Base-by-base conservation (phyloP, 2,797 vertebrate species). In the Alosa sapidissima region DNA sequence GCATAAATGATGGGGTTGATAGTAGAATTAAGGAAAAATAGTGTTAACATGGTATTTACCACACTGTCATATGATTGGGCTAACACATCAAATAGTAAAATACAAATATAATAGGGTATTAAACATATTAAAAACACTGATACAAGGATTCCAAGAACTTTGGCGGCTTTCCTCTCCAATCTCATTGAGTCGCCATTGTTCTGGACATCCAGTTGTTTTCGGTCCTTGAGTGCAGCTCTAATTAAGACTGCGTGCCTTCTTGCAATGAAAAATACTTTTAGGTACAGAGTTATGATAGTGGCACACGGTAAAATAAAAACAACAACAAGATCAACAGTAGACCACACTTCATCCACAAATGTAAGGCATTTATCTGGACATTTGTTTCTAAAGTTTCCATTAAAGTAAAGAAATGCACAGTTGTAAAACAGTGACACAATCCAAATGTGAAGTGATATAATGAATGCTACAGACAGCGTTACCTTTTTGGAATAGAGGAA, bases 251-350 rank as follows among this genome's bases (percentile, higher is more conserved):
- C 58, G 51, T 83, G 82, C 58, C 82, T 83, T 72, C 47, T 83
- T 68, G 82, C 82, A 33, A 83, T 65, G 28, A 65, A 14, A 49
- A 83, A 62, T 5, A 83, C 65, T 33, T 83, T 83, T 49, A 48
- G 45, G 58, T 83, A 83, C 41, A 83, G 19, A 33, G n/a, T 14
- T 0, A 83, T 60, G 33, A 83, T 83, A 16, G 65, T 65, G n/a
- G 65, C 21, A 36, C 83, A 84, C 11, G 86, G 83, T 21, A 84
- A 11, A 3, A 87, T 62, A 10, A 85, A 87, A 55, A 75, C 81
- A 41, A 82, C 19, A 21, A 85, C 8, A 33, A 87, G 49, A 60
- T 85, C 84, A 24, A 78, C 14, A 16, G 62, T 82, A 5, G 51
- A 28, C 86, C 81, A 82, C 13, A 11, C 60, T 9, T 41, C 52